These are phyloP conservation scores for Anguilla pacifica DNA, from an alignment of 2,797 vertebrate genomes.

Conservation along the genomic window DNA sequence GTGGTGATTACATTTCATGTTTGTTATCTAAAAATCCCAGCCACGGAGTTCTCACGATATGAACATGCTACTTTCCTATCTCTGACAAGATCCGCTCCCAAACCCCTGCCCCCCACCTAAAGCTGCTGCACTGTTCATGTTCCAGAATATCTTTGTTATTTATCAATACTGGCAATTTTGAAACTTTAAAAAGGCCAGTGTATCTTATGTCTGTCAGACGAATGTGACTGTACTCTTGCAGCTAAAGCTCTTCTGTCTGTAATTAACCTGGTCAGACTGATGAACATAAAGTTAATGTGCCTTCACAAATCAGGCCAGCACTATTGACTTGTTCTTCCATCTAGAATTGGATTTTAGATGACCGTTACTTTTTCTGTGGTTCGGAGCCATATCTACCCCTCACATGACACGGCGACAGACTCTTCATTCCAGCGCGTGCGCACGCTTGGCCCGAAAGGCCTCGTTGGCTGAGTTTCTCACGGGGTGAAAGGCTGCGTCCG, in stretches of 20 bases:
- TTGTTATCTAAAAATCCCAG: constrained; percentile 18
- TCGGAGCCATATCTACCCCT: neutral
- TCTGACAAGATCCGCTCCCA: neutral
- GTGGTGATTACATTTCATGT: constrained; percentile 1
- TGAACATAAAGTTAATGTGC: neutral
- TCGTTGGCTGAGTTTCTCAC: neutral
- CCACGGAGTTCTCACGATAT: neutral
- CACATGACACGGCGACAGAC: neutral
- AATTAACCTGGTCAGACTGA: neutral
- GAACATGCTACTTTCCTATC: neutral
- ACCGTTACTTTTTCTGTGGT: neutral
- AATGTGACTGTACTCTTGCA: neutral
- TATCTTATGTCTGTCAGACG: neutral
- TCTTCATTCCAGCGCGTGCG: neutral
- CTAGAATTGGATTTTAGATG: neutral
- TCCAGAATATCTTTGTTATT: neutral
- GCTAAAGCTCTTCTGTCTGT: neutral
- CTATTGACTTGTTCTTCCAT: neutral
- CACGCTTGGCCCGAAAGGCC: neutral
- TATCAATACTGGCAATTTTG: neutral
- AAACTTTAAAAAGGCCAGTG: neutral
- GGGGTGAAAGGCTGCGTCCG: neutral
- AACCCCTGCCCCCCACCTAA: neutral
- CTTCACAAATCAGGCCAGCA: neutral
- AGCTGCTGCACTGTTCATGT: neutral